Conservation (phyloP, 2,888 invertebrate genomes). For the Sinodicranocentrus sp. region DNA sequence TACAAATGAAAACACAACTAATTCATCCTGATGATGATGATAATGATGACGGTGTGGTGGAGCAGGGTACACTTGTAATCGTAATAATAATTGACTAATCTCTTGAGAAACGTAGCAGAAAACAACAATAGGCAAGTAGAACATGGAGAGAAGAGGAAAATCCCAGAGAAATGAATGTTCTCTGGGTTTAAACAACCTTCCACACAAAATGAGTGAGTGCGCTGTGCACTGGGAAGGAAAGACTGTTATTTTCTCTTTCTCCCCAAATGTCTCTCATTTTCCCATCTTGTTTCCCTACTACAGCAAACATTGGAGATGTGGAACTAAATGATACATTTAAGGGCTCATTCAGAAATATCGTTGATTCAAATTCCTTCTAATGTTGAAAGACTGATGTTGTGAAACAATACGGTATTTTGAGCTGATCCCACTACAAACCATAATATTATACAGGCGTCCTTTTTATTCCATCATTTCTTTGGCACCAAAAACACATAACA, state of each 20-base stretch:
- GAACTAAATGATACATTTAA: too few species aligned
- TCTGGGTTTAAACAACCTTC: background rate
- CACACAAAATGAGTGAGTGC: background rate
- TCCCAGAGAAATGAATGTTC: constrained; percentile 1
- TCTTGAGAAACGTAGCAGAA: constrained; percentile 44
- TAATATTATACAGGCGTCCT: too few species aligned
- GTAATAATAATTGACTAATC: constrained; percentile 51
- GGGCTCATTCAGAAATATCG: too few species aligned
- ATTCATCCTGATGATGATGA: constrained; percentile 1
- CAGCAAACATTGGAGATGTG: too few species aligned
- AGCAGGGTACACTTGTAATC: background rate
- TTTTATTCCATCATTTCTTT: too few species aligned
- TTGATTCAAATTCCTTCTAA: too few species aligned
- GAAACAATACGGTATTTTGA: too few species aligned
- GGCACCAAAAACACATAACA: too few species aligned
- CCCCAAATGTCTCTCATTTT: constrained; percentile 23
- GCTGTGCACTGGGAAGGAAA: too few species aligned
- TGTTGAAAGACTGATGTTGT: too few species aligned
- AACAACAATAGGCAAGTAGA: background rate
- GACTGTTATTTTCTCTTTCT: background rate
- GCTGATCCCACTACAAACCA: too few species aligned
- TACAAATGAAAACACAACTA: background rate
- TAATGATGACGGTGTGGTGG: background rate
- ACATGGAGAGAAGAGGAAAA: constrained; percentile 13
- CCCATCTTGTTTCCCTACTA: constrained; percentile 21